phyloP scores from a whole-genome alignment of 2,797 vertebrate genomes.

The Falco novaeseelandiae region DNA sequence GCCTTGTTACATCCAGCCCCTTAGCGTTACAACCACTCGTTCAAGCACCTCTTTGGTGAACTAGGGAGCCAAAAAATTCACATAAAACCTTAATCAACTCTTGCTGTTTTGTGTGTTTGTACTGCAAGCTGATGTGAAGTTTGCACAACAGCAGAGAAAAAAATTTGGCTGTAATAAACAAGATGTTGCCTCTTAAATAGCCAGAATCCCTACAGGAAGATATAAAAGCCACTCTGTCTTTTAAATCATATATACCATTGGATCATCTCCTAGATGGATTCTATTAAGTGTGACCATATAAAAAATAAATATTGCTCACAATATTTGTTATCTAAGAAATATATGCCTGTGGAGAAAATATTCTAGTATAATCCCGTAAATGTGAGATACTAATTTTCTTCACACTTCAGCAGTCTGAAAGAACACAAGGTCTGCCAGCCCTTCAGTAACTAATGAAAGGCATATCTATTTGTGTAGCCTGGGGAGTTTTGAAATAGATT shows the following conservation, averaged over 20 bases:
- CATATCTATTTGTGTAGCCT: neutral
- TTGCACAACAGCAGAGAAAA: neutral
- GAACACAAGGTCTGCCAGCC: neutral
- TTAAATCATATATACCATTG: neutral
- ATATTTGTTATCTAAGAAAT: neutral
- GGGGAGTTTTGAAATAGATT: neutral
- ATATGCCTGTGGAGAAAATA: neutral
- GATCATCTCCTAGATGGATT: neutral
- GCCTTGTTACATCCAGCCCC: neutral
- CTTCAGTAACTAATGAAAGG: neutral
- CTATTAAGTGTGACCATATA: neutral
- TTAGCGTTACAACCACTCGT: fast-evolving
- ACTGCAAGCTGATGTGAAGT: neutral
- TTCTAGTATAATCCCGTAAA: neutral
- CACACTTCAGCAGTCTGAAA: neutral
- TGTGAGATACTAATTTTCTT: neutral
- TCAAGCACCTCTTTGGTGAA: neutral
- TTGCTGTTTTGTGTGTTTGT: neutral
- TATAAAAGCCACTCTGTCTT: neutral
- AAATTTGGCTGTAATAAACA: neutral
- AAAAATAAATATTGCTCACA: neutral
- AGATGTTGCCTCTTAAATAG: neutral
- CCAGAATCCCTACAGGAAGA: neutral
- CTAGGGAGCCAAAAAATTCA: neutral
- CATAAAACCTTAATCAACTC: neutral